Conservation (phyloP, 2,797 vertebrate genomes). For the Buphagus erythrorhynchus region DNA sequence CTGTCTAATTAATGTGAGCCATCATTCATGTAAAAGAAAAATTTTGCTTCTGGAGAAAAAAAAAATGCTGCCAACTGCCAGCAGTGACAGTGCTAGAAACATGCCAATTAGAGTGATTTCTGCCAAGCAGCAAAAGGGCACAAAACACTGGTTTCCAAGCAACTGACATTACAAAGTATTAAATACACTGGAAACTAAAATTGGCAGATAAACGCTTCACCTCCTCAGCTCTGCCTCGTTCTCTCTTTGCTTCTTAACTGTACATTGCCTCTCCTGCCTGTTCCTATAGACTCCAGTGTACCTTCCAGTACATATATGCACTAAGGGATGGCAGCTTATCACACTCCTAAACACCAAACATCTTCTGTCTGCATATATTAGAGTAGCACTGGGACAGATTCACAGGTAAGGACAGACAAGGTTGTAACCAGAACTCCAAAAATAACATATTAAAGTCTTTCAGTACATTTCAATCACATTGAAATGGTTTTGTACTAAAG, state of each 20-base stretch:
- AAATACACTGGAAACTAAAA: slow-evolving; percentile 8
- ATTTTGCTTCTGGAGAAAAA: slow-evolving; percentile 44
- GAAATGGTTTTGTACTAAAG: background rate
- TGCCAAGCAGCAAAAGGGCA: slow-evolving; percentile 69
- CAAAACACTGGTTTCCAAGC: slow-evolving; percentile 72
- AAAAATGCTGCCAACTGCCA: slow-evolving; percentile 31
- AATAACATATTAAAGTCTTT: background rate
- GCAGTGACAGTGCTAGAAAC: slow-evolving; percentile 55
- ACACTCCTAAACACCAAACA: background rate
- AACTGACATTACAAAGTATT: slow-evolving; percentile 67
- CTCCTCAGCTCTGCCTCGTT: background rate
- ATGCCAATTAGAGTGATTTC: slow-evolving; percentile 76
- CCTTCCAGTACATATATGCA: background rate
- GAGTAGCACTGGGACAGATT: background rate
- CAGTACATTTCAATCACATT: background rate
- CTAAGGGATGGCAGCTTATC: background rate
- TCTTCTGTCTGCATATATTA: background rate
- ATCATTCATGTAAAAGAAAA: slow-evolving; percentile 51
- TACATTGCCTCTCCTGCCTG: background rate
- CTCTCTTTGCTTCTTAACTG: background rate
- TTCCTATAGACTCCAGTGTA: background rate
- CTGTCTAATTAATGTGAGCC: slow-evolving; percentile 71
- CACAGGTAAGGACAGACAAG: background rate
- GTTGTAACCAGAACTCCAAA: background rate
- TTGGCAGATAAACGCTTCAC: slow-evolving; percentile 28